Conservation (phyloP, 2,113 vertebrate species). For the Neodontobutis hainanensis region DNA sequence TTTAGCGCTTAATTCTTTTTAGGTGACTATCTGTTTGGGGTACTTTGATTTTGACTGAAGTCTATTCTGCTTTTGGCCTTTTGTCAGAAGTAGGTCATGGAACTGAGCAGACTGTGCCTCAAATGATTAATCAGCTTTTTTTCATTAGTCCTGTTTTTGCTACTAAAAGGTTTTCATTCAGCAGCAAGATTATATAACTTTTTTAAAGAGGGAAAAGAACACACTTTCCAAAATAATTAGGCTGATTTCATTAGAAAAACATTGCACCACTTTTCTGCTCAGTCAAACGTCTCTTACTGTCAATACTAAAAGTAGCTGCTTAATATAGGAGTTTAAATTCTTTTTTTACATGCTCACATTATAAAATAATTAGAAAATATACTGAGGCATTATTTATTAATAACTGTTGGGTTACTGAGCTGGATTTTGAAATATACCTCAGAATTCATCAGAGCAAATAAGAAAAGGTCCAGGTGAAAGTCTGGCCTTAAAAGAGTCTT, state of each 20-base stretch:
- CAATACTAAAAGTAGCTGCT: too few species aligned
- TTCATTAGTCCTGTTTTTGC: not conserved
- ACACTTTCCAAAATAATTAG: constrained; percentile 4
- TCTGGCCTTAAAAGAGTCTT: too few species aligned
- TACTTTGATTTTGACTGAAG: not conserved
- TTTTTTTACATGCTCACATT: too few species aligned
- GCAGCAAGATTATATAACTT: not conserved
- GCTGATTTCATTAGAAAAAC: constrained; percentile 3
- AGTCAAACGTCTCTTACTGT: too few species aligned
- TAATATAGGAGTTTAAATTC: too few species aligned
- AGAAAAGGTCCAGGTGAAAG: too few species aligned
- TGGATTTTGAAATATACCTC: too few species aligned
- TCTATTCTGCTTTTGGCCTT: not conserved
- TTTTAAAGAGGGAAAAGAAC: not conserved
- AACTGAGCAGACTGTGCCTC: not conserved
- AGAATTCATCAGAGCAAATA: too few species aligned
- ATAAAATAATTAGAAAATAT: too few species aligned
- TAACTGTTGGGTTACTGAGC: too few species aligned
- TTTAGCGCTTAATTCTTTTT: not conserved
- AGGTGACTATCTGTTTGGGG: not conserved
- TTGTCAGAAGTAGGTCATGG: not conserved
- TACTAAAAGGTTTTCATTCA: constrained; percentile 1
- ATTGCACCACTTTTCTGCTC: not conserved
- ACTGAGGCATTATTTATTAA: too few species aligned
- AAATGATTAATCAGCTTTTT: not conserved